phyloP scores from a whole-genome alignment of 2,797 vertebrate species.

The Tapirus indicus region DNA sequence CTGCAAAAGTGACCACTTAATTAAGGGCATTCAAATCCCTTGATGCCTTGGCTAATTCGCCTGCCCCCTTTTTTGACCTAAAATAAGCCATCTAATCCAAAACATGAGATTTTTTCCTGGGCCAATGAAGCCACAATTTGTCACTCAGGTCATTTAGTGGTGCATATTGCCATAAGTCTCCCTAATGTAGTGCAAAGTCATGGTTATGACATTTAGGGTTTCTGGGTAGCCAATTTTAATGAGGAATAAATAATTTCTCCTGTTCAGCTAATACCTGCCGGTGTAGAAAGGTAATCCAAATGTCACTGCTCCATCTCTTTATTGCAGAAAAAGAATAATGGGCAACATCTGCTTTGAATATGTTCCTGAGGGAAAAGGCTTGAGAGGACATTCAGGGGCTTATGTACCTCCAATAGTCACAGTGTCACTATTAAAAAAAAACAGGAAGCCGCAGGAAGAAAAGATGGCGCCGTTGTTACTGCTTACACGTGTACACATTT shows the following conservation, averaged over 20 bases:
- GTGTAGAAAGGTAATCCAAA: constrained; percentile 75
- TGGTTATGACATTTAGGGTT: constrained; percentile 72
- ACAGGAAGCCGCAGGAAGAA: not conserved
- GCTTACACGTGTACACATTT: not conserved
- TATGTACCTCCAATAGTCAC: not conserved
- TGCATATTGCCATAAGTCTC: constrained; percentile 58
- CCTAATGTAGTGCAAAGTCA: constrained; percentile 67
- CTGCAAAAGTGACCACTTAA: constrained; percentile 64
- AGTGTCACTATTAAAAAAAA: not conserved
- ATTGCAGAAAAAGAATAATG: constrained; percentile 63
- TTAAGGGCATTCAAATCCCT: constrained; percentile 65
- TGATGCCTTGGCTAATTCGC: constrained; percentile 72
- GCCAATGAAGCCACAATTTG: constrained; percentile 71
- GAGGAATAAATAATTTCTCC: constrained; percentile 77
- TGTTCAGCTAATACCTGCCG: constrained; percentile 65
- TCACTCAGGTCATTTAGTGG: constrained; percentile 63
- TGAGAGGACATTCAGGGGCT: not conserved
- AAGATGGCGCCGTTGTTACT: not conserved
- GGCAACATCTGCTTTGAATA: constrained; percentile 68
- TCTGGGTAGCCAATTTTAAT: constrained; percentile 67
- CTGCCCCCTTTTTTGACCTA: constrained; percentile 65
- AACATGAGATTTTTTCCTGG: constrained; percentile 64
- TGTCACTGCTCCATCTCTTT: constrained; percentile 54
- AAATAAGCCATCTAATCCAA: constrained; percentile 80
- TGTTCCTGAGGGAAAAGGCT: constrained; percentile 3